phyloP scores from a whole-genome alignment of 2,888 invertebrate genomes.

The Apoderus coryli region DNA sequence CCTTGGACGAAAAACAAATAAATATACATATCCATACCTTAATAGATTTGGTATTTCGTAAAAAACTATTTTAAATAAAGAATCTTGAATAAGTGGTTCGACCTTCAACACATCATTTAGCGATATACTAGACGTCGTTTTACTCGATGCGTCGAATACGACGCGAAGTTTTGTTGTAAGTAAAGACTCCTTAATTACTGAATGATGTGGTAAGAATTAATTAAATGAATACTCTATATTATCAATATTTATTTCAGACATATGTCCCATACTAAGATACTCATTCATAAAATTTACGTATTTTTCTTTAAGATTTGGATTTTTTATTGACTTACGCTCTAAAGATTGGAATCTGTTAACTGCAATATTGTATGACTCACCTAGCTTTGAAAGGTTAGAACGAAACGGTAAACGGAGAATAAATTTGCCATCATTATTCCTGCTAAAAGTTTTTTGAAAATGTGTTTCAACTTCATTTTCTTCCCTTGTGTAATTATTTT shows the following conservation, averaged over 20 bases:
- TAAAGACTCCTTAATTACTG: constrained; percentile 9
- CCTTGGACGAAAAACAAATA: too few species aligned
- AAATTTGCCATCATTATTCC: constrained; percentile 10
- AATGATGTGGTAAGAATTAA: constrained; percentile 13
- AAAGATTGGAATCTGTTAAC: constrained; percentile 8
- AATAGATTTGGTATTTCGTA: too few species aligned
- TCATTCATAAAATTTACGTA: constrained; percentile 14
- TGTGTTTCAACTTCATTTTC: constrained; percentile 10
- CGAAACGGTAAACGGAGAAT: constrained; percentile 11
- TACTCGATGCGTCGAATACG: constrained; percentile 12
- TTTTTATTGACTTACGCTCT: constrained; percentile 8
- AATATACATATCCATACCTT: too few species aligned
- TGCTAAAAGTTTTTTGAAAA: constrained; percentile 8
- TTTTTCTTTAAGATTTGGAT: neutral
- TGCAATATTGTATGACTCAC: constrained; percentile 9
- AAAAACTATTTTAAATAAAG: constrained; percentile 16
- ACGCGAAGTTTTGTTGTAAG: constrained; percentile 12
- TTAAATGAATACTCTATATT: too few species aligned
- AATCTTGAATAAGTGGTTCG: constrained; percentile 11
- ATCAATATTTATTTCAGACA: too few species aligned
- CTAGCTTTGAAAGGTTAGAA: constrained; percentile 6
- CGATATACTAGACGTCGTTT: constrained; percentile 9
- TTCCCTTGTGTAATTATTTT: constrained; percentile 6
- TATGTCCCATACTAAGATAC: constrained; percentile 11
- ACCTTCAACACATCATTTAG: constrained; percentile 12